These are phyloP conservation scores for Gryllus longicercus DNA, from an alignment of 2,888 invertebrate genomes.

Conservation along the genomic window DNA sequence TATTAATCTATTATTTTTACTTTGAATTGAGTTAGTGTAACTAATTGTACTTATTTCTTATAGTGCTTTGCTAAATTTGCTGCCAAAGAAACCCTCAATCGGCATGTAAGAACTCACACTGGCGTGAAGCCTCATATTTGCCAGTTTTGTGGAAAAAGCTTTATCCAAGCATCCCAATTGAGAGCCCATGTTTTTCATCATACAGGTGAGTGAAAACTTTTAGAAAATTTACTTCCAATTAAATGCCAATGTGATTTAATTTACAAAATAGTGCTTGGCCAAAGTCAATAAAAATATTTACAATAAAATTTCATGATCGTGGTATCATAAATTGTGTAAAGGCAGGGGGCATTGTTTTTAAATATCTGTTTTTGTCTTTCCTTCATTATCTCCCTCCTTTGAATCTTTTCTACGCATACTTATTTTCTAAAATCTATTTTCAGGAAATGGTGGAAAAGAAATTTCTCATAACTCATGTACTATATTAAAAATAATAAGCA, in stretches of 20 bases:
- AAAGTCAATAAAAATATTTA: background rate
- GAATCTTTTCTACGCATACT: no score
- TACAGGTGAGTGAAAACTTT: slow-evolving; percentile 47
- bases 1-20: no score
- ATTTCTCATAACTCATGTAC: no score
- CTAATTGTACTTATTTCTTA: no score
- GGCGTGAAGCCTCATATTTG: slow-evolving; percentile 57
- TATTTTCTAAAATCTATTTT: no score
- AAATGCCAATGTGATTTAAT: background rate
- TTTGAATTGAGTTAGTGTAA: no score
- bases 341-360: no score
- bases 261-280: no score
- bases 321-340: background rate
- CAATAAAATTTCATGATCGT: slow-evolving; percentile 22
- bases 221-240: background rate
- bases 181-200: slow-evolving; percentile 75
- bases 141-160: slow-evolving; percentile 68
- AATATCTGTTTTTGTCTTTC: no score
- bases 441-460: no score
- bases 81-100: slow-evolving; percentile 77
- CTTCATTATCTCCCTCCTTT: no score
- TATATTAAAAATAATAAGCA: no score
- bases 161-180: slow-evolving; percentile 78
- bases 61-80: slow-evolving; percentile 75
- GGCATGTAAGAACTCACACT: slow-evolving; percentile 68